Conservation (phyloP, 2,797 vertebrate genomes). For the Etheostoma perlongum region DNA sequence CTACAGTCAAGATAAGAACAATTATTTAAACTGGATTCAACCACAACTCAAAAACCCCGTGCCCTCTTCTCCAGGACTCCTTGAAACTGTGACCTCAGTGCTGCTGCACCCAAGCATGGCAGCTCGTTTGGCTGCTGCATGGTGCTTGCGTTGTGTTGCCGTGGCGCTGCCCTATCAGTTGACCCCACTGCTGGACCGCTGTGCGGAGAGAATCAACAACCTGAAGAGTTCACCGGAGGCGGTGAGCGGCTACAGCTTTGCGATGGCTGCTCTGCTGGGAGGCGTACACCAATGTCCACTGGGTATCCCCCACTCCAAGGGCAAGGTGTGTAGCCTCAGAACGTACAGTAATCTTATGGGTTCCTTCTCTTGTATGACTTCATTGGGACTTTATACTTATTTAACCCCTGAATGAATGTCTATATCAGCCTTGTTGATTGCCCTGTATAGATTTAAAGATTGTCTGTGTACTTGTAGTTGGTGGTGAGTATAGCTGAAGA, state of each 20-base stretch:
- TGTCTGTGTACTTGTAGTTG: constrained; percentile 85
- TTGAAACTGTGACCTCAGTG: constrained; percentile 97
- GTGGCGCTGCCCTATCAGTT: constrained; percentile 96
- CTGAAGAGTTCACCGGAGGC: constrained; percentile 97
- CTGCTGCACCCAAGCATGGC: constrained; percentile 99
- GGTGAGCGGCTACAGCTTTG: constrained; percentile 98
- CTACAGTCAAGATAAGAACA: background rate
- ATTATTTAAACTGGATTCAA: background rate
- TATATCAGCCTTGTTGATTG: background rate
- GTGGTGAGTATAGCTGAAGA: constrained; percentile 99
- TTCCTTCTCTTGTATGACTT: background rate
- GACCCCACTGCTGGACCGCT: constrained; percentile 94
- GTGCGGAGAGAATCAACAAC: constrained; percentile 96
- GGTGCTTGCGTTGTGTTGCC: constrained; percentile 96
- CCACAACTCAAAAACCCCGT: background rate
- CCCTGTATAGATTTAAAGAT: background rate
- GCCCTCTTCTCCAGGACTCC: constrained; percentile 84
- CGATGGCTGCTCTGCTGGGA: constrained; percentile 96
- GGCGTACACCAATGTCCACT: constrained; percentile 97
- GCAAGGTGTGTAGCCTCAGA: constrained; percentile 88
- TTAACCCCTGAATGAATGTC: background rate
- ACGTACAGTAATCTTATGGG: background rate
- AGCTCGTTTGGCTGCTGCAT: constrained; percentile 94
- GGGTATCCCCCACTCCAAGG: constrained; percentile 97
- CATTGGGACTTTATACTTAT: background rate